These are phyloP conservation scores for Callinectes sapidus DNA, from an alignment of 2,888 invertebrate genomes.

Conservation along the genomic window DNA sequence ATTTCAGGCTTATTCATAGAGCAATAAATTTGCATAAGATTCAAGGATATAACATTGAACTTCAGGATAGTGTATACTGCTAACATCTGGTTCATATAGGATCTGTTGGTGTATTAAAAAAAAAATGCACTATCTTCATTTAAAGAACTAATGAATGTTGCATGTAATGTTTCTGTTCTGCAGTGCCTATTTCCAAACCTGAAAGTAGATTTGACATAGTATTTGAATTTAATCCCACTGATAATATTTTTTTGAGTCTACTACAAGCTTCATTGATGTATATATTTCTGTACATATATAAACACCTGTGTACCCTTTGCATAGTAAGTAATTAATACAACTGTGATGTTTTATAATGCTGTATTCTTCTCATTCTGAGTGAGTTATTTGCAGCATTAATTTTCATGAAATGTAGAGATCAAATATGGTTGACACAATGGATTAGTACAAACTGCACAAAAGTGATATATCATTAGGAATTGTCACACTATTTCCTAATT, in stretches of 20 bases:
- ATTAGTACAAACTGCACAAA: no score
- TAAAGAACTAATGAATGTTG: no score
- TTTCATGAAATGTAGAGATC: no score
- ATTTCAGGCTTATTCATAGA: background rate
- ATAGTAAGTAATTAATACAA: background rate
- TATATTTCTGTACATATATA: background rate
- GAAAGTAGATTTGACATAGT: background rate
- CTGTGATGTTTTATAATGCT: background rate
- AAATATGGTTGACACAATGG: no score
- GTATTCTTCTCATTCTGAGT: background rate
- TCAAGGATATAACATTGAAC: background rate
- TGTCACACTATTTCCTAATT: no score
- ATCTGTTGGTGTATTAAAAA: background rate
- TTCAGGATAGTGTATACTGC: background rate
- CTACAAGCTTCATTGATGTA: background rate
- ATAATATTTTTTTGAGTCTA: background rate
- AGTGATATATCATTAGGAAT: no score
- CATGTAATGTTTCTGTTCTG: background rate
- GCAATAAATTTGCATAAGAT: background rate
- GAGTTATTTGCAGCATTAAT: background rate
- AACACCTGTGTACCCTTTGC: background rate
- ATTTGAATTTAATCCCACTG: background rate
- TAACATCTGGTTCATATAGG: background rate
- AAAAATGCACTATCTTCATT: background rate
- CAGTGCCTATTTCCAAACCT: background rate